A percentile compares a stretch with the other conserved stretches of the same genome.
Conservation (phyloP, 2,113 vertebrate species). For the Mohoua ochrocephala region DNA sequence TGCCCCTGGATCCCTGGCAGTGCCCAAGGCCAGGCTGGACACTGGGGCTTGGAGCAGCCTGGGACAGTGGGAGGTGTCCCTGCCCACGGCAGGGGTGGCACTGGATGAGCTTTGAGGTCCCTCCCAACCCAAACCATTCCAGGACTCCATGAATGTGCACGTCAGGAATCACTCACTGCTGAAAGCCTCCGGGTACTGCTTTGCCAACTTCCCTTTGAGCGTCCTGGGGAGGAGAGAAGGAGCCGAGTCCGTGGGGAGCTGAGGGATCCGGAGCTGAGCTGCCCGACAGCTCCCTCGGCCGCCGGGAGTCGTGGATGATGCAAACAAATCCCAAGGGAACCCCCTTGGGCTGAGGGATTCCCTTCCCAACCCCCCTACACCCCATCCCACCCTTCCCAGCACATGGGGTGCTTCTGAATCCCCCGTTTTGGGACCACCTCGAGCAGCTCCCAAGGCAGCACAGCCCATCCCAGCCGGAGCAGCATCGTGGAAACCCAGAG, state of each 20-base stretch:
- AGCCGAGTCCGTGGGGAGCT: rapidly evolving
- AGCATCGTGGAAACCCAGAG: rapidly evolving
- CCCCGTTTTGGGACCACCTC: rapidly evolving
- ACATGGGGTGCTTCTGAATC: rapidly evolving
- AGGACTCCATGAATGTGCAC: rapidly evolving
- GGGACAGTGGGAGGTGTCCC: not conserved
- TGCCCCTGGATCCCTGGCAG: not conserved
- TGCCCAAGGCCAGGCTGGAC: not conserved
- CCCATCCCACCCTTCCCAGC: not conserved
- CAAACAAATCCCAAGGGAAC: not conserved
- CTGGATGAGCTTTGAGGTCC: rapidly evolving
- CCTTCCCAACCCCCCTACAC: rapidly evolving
- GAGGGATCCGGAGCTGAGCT: rapidly evolving
- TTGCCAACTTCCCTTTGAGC: conserved; percentile 90
- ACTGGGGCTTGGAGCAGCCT: rapidly evolving
- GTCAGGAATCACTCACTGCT: conserved; percentile 81
- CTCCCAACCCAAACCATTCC: not conserved
- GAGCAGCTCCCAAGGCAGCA: not conserved
- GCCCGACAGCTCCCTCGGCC: rapidly evolving
- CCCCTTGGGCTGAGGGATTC: not conserved
- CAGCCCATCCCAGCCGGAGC: rapidly evolving
- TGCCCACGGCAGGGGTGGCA: not conserved
- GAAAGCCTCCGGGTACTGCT: conserved; percentile 95
- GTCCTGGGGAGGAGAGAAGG: conserved; percentile 68
- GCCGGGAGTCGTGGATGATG: rapidly evolving